phyloP scores from a whole-genome alignment of 2,797 vertebrate species.

The Cichlasoma orientale region DNA sequence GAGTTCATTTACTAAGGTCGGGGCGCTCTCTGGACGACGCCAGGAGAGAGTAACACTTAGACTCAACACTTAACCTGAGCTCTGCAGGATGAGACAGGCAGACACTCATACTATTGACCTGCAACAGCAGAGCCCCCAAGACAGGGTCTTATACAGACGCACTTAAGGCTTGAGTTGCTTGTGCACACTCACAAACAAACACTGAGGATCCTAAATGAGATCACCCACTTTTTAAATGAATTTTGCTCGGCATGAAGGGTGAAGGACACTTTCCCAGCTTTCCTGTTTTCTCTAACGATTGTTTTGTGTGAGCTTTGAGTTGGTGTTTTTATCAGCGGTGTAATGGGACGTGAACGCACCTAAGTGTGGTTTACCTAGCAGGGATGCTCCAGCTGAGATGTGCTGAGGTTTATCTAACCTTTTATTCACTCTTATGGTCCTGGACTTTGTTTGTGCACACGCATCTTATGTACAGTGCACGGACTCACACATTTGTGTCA shows the following conservation, averaged over 20 bases:
- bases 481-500: constrained; percentile 24
- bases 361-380: constrained; percentile 46
- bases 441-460: constrained; percentile 8
- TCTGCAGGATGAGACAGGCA: constrained; percentile 66
- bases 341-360: constrained; percentile 34
- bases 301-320: constrained; percentile 23
- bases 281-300: constrained; percentile 38
- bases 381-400: constrained; percentile 6
- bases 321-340: constrained; percentile 7
- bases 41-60: constrained; percentile 65
- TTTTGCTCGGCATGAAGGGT: constrained; percentile 2
- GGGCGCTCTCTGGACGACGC: constrained; percentile 67
- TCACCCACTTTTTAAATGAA: neutral
- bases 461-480: constrained; percentile 17
- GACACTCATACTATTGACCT: constrained; percentile 76
- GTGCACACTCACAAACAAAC: constrained; percentile 3
- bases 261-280: neutral
- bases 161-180: constrained; percentile 26
- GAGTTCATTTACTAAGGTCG: constrained; percentile 64
- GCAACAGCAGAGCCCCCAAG: constrained; percentile 65
- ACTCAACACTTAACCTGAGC: constrained; percentile 68
- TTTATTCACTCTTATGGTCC: constrained; percentile 35
- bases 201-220: neutral
- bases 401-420: neutral
- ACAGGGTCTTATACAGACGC: constrained; percentile 39